These are phyloP conservation scores for Halcyon senegalensis DNA, from an alignment of 2,113 vertebrate species.

Conservation along the genomic window DNA sequence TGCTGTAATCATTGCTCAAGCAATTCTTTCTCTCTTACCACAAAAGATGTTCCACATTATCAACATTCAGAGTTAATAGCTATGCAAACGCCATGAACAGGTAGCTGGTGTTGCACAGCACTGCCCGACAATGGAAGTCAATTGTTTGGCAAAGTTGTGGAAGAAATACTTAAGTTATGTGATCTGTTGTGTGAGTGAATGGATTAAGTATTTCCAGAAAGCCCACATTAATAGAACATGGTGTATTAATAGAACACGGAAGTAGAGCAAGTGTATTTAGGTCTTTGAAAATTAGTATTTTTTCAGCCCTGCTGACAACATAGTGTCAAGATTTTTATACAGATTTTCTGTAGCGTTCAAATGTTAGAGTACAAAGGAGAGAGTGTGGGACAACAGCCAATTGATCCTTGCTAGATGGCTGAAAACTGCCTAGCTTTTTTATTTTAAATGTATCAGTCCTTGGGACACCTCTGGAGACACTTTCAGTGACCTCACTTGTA, in stretches of 20 bases:
- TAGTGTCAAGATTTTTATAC: not conserved
- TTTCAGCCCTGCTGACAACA: not conserved
- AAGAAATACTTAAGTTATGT: not conserved
- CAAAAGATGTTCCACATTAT: not conserved
- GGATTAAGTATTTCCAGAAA: not conserved
- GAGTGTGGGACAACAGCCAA: not conserved
- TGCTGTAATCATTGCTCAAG: not conserved
- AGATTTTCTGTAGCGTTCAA: not conserved
- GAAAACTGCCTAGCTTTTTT: not conserved
- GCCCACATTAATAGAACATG: not conserved
- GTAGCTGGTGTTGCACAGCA: not conserved
- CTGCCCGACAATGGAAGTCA: not conserved
- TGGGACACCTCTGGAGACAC: not conserved
- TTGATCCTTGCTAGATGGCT: not conserved
- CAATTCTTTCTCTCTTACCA: not conserved
- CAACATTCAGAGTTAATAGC: not conserved
- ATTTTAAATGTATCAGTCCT: not conserved
- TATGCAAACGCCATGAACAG: not conserved
- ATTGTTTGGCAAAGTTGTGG: not conserved
- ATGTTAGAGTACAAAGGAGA: not conserved
- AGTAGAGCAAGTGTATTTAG: not conserved
- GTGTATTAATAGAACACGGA: not conserved
- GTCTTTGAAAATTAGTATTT: not conserved
- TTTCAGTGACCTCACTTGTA: not conserved
- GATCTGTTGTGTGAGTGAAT: not conserved